phyloP scores from a whole-genome alignment of 1,140 invertebrate species.

The Nixonia krombeini region DNA sequence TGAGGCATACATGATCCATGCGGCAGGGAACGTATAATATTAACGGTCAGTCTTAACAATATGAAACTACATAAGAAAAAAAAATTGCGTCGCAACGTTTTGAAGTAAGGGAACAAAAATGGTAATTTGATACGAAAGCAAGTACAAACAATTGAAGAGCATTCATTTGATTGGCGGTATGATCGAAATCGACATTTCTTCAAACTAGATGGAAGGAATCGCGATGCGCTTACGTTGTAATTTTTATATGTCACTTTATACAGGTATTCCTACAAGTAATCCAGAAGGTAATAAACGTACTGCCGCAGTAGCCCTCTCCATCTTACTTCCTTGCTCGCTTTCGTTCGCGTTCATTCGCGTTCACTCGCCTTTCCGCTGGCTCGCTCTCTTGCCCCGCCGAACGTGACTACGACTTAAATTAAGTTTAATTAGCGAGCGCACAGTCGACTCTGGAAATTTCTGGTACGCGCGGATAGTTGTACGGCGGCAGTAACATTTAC shows the following conservation, averaged over 20 bases:
- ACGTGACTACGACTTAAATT: slow-evolving; percentile 45
- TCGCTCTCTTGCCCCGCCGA: slow-evolving; percentile 5
- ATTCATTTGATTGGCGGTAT: no score
- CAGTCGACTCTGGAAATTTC: slow-evolving; percentile 5
- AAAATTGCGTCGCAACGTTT: no score
- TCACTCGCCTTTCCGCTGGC: background rate
- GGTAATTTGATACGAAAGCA: no score
- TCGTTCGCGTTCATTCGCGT: no score
- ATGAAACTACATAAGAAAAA: no score
- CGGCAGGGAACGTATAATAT: no score
- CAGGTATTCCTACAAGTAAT: background rate
- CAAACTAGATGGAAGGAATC: background rate
- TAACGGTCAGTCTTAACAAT: no score
- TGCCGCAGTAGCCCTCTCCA: background rate
- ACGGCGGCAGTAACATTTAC: slow-evolving; percentile 20
- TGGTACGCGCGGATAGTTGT: slow-evolving; percentile 6
- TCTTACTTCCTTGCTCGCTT: background rate
- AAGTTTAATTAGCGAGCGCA: slow-evolving; percentile 41
- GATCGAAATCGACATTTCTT: background rate
- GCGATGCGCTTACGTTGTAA: background rate
- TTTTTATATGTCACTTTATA: slow-evolving; percentile 3
- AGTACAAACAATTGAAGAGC: no score
- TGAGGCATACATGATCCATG: no score
- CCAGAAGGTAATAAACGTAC: slow-evolving; percentile 2
- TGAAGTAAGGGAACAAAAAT: no score